These are phyloP conservation scores for Sphenopsis melanotis DNA, from an alignment of 2,797 vertebrate genomes.

Conservation along the genomic window DNA sequence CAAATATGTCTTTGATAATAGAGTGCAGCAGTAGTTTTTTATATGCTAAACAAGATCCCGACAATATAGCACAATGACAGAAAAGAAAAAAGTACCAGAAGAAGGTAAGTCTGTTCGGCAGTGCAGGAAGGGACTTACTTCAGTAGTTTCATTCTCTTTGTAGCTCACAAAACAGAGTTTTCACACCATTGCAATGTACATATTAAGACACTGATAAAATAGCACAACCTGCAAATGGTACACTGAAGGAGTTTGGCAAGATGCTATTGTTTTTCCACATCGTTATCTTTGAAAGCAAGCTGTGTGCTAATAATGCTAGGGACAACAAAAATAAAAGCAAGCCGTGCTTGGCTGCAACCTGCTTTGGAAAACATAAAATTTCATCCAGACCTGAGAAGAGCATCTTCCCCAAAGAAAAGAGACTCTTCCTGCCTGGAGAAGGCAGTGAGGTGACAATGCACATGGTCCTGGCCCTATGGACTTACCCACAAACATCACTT, in stretches of 20 bases:
- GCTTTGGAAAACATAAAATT: background rate
- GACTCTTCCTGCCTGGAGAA: background rate
- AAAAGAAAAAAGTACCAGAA: background rate
- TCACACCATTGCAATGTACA: background rate
- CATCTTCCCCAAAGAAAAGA: background rate
- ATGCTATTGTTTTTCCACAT: conserved; percentile 24
- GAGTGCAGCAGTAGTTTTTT: conserved; percentile 63
- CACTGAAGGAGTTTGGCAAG: background rate
- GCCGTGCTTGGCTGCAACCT: background rate
- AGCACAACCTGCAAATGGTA: conserved; percentile 8
- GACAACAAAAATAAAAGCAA: conserved; percentile 24
- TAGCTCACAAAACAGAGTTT: background rate
- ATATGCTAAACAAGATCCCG: conserved; percentile 54
- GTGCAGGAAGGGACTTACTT: background rate
- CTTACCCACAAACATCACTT: background rate
- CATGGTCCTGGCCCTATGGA: background rate
- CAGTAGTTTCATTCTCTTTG: background rate
- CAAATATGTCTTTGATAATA: conserved; percentile 76
- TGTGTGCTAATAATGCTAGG: conserved; percentile 9
- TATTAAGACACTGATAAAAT: background rate
- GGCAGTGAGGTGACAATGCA: fast-evolving
- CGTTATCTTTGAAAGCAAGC: conserved; percentile 55
- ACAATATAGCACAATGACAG: background rate
- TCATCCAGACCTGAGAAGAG: background rate
- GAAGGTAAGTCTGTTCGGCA: conserved; percentile 6